Evolutionary conservation across 2,797 vertebrate species (phyloP).

Genomic region (Phataginus tetradactyla): DNA sequence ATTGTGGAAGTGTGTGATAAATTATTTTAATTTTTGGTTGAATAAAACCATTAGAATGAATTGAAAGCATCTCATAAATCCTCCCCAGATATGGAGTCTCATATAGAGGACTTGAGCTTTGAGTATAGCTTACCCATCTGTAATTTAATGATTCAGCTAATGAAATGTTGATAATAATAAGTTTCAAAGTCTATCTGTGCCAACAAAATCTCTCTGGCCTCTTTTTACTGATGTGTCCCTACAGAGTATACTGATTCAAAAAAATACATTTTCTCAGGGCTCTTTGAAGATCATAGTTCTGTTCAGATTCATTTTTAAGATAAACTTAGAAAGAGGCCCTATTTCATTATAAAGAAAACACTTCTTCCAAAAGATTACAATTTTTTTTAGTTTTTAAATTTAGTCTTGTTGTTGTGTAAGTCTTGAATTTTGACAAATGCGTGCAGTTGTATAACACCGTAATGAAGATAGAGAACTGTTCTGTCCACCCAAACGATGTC

Average conservation of each 20-base stretch:
- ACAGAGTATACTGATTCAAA: neutral
- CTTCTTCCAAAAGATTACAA: neutral
- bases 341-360: neutral
- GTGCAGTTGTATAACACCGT: accelerated
- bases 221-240: neutral
- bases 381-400: neutral
- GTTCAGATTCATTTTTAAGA: neutral
- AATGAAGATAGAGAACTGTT: accelerated
- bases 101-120: neutral
- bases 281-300: neutral
- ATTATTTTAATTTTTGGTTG: neutral
- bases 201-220: neutral
- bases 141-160: too few relatives aligned
- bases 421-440: neutral
- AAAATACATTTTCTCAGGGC: neutral
- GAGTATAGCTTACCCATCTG: neutral
- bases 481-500: neutral
- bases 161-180: neutral
- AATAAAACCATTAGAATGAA: neutral
- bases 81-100: neutral
- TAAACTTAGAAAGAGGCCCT: neutral
- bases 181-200: neutral
- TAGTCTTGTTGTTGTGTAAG: neutral
- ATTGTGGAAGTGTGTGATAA: neutral
- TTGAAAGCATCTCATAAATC: neutral